phyloP scores from a whole-genome alignment of 2,888 invertebrate genomes.

The Diachrysia chrysitis region DNA sequence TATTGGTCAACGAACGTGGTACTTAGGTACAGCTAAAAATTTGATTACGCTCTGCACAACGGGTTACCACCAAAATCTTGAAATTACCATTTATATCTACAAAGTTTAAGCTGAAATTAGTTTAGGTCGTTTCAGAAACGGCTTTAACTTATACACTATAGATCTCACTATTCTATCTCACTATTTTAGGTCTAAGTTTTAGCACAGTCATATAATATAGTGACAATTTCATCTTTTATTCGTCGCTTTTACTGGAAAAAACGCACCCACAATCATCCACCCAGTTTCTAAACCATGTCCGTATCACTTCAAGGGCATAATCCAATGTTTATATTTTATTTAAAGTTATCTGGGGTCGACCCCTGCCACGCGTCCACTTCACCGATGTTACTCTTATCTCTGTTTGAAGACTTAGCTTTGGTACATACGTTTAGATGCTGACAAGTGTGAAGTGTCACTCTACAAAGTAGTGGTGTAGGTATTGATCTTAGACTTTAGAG shows the following conservation, averaged over 20 bases:
- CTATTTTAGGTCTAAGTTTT: no score
- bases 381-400: constrained; percentile 30
- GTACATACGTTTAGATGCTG: background rate
- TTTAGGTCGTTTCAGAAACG: no score
- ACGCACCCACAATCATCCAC: background rate
- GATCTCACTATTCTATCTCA: no score
- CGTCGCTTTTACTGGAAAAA: background rate
- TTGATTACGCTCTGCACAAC: no score
- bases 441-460: background rate
- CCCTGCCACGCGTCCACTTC: constrained; percentile 23
- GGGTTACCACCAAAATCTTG: no score
- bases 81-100: no score
- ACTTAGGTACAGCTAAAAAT: no score
- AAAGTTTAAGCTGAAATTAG: no score
- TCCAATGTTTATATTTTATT: constrained; percentile 43
- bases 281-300: constrained; percentile 9
- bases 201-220: no score
- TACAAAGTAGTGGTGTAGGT: background rate
- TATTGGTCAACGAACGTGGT: no score
- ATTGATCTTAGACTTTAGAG: background rate
- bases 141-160: no score
- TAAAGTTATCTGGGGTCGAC: constrained; percentile 41
- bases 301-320: constrained; percentile 41
- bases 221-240: no score
- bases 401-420: constrained; percentile 22